A percentile compares a stretch with the other conserved stretches of the same genome.
phyloP scores from a whole-genome alignment of 2,888 invertebrate genomes.

The Anoplius nigerrimus region DNA sequence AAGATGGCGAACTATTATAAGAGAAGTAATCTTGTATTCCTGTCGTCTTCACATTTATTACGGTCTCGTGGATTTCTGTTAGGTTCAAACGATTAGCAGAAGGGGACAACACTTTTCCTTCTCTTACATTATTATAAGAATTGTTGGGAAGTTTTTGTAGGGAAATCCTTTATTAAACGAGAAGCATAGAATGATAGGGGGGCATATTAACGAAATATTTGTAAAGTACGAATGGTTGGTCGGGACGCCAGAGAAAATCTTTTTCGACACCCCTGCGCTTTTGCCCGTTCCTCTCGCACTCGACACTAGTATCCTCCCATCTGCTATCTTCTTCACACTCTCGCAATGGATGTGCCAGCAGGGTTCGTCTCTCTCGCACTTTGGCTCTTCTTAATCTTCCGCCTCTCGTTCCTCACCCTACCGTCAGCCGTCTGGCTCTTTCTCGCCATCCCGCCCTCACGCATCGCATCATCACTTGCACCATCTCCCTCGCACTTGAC shows the following conservation, averaged over 20 bases:
- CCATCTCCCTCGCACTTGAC: constrained; percentile 8
- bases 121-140: too few relatives aligned
- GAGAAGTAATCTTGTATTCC: too few relatives aligned
- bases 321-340: constrained; percentile 32
- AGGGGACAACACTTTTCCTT: too few relatives aligned
- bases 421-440: constrained; percentile 5
- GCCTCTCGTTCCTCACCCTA: constrained; percentile 29
- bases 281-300: constrained; percentile 33
- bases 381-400: constrained; percentile 45
- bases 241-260: constrained; percentile 45
- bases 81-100: too few relatives aligned
- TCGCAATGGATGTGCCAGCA: constrained; percentile 29
- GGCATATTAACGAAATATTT: too few relatives aligned
- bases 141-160: too few relatives aligned
- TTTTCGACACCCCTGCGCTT: constrained; percentile 53
- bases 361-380: constrained; percentile 31
- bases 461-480: constrained; percentile 7
- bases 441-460: constrained; percentile 16
- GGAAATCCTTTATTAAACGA: too few relatives aligned
- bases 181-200: too few relatives aligned
- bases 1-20: too few relatives aligned
- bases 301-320: constrained; percentile 34
- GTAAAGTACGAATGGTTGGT: neutral
- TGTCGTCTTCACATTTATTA: too few relatives aligned
- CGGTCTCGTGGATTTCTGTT: too few relatives aligned